Evolutionary conservation across 2,797 vertebrate genomes (phyloP).

Genomic region (Lacerta bilineata): DNA sequence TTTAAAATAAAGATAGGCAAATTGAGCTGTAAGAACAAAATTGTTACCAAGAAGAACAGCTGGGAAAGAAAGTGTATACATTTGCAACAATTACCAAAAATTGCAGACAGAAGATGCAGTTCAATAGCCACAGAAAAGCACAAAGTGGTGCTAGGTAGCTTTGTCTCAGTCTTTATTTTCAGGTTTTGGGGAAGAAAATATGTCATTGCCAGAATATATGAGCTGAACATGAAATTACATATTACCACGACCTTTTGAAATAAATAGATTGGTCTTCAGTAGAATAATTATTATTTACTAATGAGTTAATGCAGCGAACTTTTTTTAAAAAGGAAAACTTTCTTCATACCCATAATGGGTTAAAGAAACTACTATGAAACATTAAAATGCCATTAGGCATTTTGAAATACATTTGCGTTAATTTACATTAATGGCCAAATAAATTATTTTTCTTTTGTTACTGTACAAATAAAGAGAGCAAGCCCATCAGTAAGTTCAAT

Average conservation of each 20-base stretch:
- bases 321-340: constrained; percentile 28
- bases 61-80: neutral
- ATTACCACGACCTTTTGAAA: constrained; percentile 24
- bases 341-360: constrained; percentile 18
- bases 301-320: constrained; percentile 33
- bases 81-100: neutral
- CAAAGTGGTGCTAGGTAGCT: neutral
- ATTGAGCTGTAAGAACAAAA: neutral
- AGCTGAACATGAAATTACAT: constrained; percentile 24
- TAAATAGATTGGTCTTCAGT: constrained; percentile 44
- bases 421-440: constrained; percentile 48
- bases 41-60: neutral
- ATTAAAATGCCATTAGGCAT: neutral
- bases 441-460: constrained; percentile 51
- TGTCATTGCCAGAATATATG: neutral
- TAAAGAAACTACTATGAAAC: constrained; percentile 34
- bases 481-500: constrained; percentile 54
- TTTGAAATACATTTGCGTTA: constrained; percentile 57
- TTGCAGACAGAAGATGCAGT: neutral
- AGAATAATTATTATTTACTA: constrained; percentile 42
- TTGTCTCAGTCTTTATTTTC: neutral
- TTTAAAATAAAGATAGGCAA: neutral
- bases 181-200: neutral
- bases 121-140: neutral
- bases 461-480: constrained; percentile 51